A percentile compares a stretch with the other conserved stretches of the same genome.
These are phyloP conservation scores for Lutraria rhynchaena DNA, from an alignment of 1,140 invertebrate species.

Conservation along the genomic window DNA sequence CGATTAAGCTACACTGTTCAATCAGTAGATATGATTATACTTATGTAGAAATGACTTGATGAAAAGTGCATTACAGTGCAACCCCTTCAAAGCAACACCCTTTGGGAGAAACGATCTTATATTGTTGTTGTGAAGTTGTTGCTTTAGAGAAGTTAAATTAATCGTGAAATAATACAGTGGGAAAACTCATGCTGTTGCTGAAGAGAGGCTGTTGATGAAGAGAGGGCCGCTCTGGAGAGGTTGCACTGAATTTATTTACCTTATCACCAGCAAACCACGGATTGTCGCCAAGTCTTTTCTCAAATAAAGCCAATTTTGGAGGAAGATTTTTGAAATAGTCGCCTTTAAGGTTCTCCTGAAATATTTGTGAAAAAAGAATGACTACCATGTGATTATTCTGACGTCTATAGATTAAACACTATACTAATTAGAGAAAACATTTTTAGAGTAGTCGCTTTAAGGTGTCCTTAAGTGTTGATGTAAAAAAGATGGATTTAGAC, in stretches of 20 bases:
- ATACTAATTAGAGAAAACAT: background rate
- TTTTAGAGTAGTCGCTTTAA: background rate
- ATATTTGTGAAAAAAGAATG: background rate
- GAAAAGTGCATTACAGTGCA: too few relatives aligned
- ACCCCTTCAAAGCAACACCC: too few relatives aligned
- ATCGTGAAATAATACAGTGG: too few relatives aligned
- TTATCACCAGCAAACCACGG: constrained; percentile 82
- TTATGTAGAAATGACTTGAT: too few relatives aligned
- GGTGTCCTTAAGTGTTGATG: background rate
- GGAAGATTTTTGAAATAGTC: constrained; percentile 77
- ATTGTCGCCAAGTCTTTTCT: constrained; percentile 81
- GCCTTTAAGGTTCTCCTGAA: constrained; percentile 78
- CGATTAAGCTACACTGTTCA: too few relatives aligned
- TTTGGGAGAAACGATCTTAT: too few relatives aligned
- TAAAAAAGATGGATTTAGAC: background rate
- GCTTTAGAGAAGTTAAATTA: too few relatives aligned
- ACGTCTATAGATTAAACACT: background rate
- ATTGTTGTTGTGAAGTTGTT: too few relatives aligned
- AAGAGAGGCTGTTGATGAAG: too few relatives aligned
- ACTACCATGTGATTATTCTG: background rate
- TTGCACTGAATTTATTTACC: constrained; percentile 47
- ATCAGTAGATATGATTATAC: too few relatives aligned
- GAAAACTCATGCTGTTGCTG: too few relatives aligned
- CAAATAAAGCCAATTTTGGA: constrained; percentile 76
- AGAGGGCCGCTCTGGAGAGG: too few relatives aligned